Base-by-base conservation (phyloP, 1,140 invertebrate species). In the Lysiphlebus fabarum region DNA sequence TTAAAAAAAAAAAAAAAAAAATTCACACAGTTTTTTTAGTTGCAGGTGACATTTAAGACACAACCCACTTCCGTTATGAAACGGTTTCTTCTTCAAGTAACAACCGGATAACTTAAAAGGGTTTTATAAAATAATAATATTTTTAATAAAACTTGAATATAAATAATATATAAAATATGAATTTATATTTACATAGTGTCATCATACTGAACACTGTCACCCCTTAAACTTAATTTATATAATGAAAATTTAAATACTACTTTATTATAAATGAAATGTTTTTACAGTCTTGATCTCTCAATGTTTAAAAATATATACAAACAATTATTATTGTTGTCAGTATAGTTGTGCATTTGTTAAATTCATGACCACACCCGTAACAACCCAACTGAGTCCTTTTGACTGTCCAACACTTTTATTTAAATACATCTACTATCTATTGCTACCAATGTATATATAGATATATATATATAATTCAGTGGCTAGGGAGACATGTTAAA, bases 351-450 rank as follows among this genome's bases (percentile, higher is more conserved):
- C 2, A 42, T 9, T 42, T n/a, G 14, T 17, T 5, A 14, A 45
- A 10, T 45, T 26, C 17, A 26, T 26, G 17, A 26, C 17, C 47
- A 49, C 47, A 33, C 47, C 53, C 17, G 40, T 14, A 42, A 14
- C 40, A 12, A 54, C 6, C 53, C 40, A 54, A 41, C 38, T 38
- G 53, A 41, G 42, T 54, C 47, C 53, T 40, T 54, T 54, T 41
- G 53, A 43, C 38, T 43, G 41, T 54, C 41, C 53, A 54, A 45
- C 14, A 14, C 44, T 45, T 45, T 45, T 4, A 26, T 26, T 26
- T 26, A 26, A 26, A 26, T 26, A 26, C 17, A 26, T 26, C 17
- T 26, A n/a, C n/a, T n/a, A n/a, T n/a, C n/a, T n/a, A n/a, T n/a
- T n/a, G n/a, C n/a, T n/a, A n/a, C n/a, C n/a, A n/a, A n/a, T n/a